Percentiles rank a stretch among this genome's conserved stretches.
Evolutionary conservation across 2,888 invertebrate genomes (phyloP).

Genomic region (Coelopa pilipes): DNA sequence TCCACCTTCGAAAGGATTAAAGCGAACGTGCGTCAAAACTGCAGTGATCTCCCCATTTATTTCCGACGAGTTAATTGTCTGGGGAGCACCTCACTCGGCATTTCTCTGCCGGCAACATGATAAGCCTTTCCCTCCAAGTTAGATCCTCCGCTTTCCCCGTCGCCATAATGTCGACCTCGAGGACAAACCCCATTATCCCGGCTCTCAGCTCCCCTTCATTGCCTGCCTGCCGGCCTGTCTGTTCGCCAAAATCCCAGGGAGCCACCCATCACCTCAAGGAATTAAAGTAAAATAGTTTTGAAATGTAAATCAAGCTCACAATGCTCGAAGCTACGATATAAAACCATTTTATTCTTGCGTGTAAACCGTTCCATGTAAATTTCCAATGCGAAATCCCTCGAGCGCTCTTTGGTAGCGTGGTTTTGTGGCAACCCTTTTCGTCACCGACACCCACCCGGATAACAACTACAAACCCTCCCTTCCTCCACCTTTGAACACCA

Average conservation of each 20-base stretch:
- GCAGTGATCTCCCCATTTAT: too few relatives aligned
- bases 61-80: too few relatives aligned
- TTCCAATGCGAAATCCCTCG: conserved; percentile 11
- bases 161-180: too few relatives aligned
- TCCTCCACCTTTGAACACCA: too few relatives aligned
- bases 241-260: too few relatives aligned
- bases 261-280: not conserved
- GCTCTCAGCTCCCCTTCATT: not conserved
- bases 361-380: conserved; percentile 4
- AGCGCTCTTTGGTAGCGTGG: not conserved
- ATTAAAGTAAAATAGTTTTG: not conserved
- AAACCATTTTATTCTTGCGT: conserved; percentile 18
- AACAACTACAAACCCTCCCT: not conserved
- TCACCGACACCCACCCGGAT: not conserved
- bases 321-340: conserved; percentile 9
- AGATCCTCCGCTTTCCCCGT: too few relatives aligned
- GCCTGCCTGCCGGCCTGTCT: not conserved
- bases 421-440: conserved; percentile 1
- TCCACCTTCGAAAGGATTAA: too few relatives aligned
- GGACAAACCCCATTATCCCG: too few relatives aligned
- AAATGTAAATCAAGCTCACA: not conserved
- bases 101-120: too few relatives aligned
- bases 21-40: too few relatives aligned
- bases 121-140: too few relatives aligned
- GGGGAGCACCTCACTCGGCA: too few relatives aligned